These are phyloP conservation scores for Musca vetustissima DNA, from an alignment of 1,140 invertebrate species.

Conservation along the genomic window DNA sequence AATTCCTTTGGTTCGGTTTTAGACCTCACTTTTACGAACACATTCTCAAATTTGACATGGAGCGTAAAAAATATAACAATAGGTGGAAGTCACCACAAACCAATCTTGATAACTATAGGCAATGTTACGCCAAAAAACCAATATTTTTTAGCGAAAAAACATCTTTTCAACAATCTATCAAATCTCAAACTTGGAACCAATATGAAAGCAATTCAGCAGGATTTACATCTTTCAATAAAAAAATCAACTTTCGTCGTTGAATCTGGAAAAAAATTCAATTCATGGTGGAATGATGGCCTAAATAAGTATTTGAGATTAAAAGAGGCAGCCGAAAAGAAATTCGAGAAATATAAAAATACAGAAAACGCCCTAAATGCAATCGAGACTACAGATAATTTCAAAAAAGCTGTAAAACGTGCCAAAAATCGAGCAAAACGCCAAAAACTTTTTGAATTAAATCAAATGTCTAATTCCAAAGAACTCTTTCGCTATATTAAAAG, in stretches of 20 bases:
- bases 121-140: neutral
- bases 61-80: neutral
- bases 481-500: neutral
- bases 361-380: no score
- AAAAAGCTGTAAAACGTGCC: neutral
- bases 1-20: neutral
- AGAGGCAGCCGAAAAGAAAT: neutral
- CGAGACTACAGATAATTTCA: neutral
- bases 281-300: neutral
- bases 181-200: neutral
- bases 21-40: neutral
- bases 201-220: neutral
- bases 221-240: neutral
- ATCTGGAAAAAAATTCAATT: neutral
- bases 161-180: neutral
- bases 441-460: no score
- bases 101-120: neutral
- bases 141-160: neutral
- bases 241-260: neutral
- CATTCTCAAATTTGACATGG: neutral
- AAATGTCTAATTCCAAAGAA: neutral
- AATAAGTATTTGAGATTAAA: neutral
- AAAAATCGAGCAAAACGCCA: no score
- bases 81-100: neutral
- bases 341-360: neutral